Evolutionary conservation across 2,797 vertebrate genomes (phyloP), one percentile per base, ranked within the genome.

Genomic region (Pseudomugil gertrudae): DNA sequence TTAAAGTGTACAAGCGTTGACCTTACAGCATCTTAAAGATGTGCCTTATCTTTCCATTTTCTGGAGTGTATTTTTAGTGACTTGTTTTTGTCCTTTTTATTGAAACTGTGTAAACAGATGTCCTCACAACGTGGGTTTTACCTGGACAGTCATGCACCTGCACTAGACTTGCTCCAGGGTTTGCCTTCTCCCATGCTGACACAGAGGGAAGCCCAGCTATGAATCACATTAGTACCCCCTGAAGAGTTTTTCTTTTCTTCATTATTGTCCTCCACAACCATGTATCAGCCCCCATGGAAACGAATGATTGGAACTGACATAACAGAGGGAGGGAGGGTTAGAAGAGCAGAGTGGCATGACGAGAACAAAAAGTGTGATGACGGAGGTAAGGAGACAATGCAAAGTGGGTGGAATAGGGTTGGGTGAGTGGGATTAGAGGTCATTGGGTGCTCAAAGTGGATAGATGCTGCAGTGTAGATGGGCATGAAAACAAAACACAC

Each of bases 191-290:
- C 54, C 61, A 53, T 38, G 66, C 69, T 61, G 66, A 78, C 62
- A 65, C 62, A 69, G 65, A 75, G 83, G 77, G 75, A 81, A 79
- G 24, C 76, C 83, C 50, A 0, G 11, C 74, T 69, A 60, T 79
- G 69, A 77, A 35, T 83, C 66, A 72, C 58, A 62, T 40, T 17
- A 4, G 11, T 47, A 45, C 52, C 9, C 50, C 1, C 19, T 33
- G 0, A 26, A 30, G 32, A 21, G 9, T 17, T 47, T 47, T 11
- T 61, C 21, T 17, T 51, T 32, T 50, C 13, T 55, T 23, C 4
- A 8, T 29, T 45, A 61, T 77, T 67, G 58, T 77, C 59, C 70
- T 72, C 59, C 1, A 2, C 62, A 48, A 68, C 76, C 57, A 38
- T 60, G 53, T 56, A 54, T 73, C 63, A 52, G 75, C 75, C 72